Percentiles rank a stretch among this genome's conserved stretches.
Evolutionary conservation across 2,797 vertebrate species (phyloP).

Genomic region (Potorous gilbertii): DNA sequence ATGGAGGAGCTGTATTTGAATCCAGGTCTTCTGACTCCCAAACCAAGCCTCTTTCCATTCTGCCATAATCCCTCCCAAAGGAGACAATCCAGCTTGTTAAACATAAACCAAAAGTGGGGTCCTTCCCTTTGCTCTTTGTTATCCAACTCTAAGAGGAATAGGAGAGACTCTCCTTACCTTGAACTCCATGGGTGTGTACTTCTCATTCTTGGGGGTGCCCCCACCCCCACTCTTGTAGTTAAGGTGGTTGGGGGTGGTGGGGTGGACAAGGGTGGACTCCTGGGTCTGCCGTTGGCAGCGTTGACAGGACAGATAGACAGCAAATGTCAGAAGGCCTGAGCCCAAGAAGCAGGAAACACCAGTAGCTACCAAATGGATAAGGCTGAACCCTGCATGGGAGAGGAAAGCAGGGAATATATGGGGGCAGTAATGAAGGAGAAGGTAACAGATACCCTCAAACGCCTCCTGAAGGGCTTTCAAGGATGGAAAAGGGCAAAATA

Average conservation of each 20-base stretch:
- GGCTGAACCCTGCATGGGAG: slow-evolving; percentile 90
- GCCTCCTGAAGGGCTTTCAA: neutral
- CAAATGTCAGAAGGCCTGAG: slow-evolving; percentile 95
- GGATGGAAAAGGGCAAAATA: neutral
- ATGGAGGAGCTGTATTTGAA: neutral
- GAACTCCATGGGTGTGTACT: slow-evolving; percentile 98
- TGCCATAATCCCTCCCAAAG: neutral
- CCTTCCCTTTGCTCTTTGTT: neutral
- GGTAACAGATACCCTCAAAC: neutral
- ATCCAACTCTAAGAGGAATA: neutral
- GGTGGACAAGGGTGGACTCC: slow-evolving; percentile 92
- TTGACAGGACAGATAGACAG: slow-evolving; percentile 96
- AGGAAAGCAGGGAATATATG: slow-evolving; percentile 37
- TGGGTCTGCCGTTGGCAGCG: slow-evolving; percentile 96
- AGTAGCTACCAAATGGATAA: slow-evolving; percentile 96
- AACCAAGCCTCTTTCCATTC: neutral
- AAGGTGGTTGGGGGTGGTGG: slow-evolving; percentile 93
- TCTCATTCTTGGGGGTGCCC: slow-evolving; percentile 95
- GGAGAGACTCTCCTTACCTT: slow-evolving; percentile 87
- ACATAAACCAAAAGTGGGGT: neutral
- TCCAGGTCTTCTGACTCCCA: neutral
- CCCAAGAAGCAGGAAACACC: slow-evolving; percentile 97
- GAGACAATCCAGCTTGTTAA: neutral
- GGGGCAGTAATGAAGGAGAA: neutral
- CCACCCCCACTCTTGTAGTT: slow-evolving; percentile 94